These are phyloP conservation scores for Polydrusus pterygomalis DNA, from an alignment of 2,888 invertebrate genomes.

Conservation along the genomic window DNA sequence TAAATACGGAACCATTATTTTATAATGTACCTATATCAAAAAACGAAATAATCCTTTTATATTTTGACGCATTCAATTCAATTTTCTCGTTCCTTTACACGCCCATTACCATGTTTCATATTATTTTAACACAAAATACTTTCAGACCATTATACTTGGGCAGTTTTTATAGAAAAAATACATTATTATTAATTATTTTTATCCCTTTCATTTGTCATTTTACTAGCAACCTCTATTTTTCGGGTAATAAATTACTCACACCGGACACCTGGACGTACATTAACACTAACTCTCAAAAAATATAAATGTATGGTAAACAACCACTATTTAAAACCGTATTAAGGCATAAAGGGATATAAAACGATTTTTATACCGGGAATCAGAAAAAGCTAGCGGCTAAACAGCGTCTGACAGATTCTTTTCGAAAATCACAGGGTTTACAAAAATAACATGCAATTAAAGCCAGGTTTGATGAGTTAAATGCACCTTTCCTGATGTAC, in stretches of 20 bases:
- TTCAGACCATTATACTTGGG: constrained; percentile 34
- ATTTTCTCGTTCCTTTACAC: constrained; percentile 38
- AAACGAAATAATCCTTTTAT: constrained; percentile 13
- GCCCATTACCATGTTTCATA: constrained; percentile 41
- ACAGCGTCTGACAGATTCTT: constrained; percentile 65
- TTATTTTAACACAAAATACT: constrained; percentile 44
- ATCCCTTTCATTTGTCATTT: constrained; percentile 55
- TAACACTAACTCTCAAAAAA: constrained; percentile 51
- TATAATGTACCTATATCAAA: too few relatives aligned
- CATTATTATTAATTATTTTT: constrained; percentile 50
- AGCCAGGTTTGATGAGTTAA: constrained; percentile 70
- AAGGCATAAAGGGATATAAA: constrained; percentile 39
- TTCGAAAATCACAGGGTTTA: constrained; percentile 68
- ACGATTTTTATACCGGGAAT: constrained; percentile 38
- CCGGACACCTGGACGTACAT: constrained; percentile 54
- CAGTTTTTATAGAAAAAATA: constrained; percentile 30
- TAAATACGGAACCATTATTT: too few relatives aligned
- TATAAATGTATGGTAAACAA: constrained; percentile 43
- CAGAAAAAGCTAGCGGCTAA: constrained; percentile 39
- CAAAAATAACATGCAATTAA: constrained; percentile 70
- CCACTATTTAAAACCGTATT: constrained; percentile 53
- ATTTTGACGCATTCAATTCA: constrained; percentile 15
- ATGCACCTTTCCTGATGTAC: constrained; percentile 67
- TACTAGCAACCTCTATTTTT: constrained; percentile 53
- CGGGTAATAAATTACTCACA: constrained; percentile 54